Base-by-base conservation (phyloP, 2,888 invertebrate genomes). In the Aphidius colemani region DNA sequence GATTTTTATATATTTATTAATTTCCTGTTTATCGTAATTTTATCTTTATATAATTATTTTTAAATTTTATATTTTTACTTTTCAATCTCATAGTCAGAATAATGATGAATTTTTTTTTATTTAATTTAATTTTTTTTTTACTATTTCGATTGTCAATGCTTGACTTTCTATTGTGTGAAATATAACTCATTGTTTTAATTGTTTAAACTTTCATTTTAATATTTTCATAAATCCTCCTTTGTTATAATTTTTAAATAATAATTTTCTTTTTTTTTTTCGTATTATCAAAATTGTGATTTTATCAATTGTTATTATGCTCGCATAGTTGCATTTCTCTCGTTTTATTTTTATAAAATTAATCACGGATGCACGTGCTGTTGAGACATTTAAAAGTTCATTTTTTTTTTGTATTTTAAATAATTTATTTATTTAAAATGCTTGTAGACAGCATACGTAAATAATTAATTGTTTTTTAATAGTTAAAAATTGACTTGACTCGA, bases 81-180 rank as follows among this genome's bases (percentile, higher is more conserved):
- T 30, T 30, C 30, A 30, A 30, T 30, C 30, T 30, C 30, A 30
- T 30, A 30, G 30, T 60, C 49, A 13, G 50, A 43, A 53, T 60
- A 53, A 51, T 45, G 50, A 50, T 45, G 9, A 51, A 53, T 57
- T 59, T 64, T 50, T 18, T 18, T 51, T 45, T 39, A 11, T 40
- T 57, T 53, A 18, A 53, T 53, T 18, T 49, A 65, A 60, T 60
- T 13, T 56, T 49, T 51, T 53, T 59, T 71, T 70, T 75, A 72
- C 71, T 78, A 76, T 73, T 77, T 79, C 76, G 81, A 82, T 82
- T 81, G 81, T 81, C 81, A 78, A 79, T 78, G 81, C 81, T 81
- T 76, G 78, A 80, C 81, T 81, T 81, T 82, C 81, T 75, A 73
- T 73, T 72, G 50, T 61, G 60, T 62, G 65, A 49, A 57, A 57